These are phyloP conservation scores for Tetraodon nigroviridis DNA, from an alignment of 2,113 vertebrate genomes.

Conservation along the genomic window DNA sequence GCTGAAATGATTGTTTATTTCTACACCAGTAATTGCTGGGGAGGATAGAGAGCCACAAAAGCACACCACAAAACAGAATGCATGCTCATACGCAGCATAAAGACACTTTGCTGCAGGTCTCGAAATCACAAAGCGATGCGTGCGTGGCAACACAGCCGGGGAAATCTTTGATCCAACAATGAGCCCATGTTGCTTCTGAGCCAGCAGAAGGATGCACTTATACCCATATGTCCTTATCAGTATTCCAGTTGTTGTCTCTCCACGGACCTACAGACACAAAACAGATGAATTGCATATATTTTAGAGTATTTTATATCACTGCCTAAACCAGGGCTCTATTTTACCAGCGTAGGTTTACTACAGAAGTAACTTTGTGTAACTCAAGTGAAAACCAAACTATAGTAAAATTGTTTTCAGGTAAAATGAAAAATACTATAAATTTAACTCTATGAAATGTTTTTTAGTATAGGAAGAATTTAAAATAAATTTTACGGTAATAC, in stretches of 20 bases:
- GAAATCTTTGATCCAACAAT: slow-evolving; percentile 27
- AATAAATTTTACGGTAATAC: too few relatives aligned
- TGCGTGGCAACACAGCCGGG: slow-evolving; percentile 24
- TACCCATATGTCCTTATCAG: slow-evolving; percentile 27
- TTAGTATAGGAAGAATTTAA: too few relatives aligned
- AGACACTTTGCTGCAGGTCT: slow-evolving; percentile 13
- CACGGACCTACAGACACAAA: slow-evolving; percentile 15
- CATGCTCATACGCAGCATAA: neutral
- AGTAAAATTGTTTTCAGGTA: too few relatives aligned
- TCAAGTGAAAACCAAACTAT: too few relatives aligned
- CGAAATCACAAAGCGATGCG: slow-evolving; percentile 4
- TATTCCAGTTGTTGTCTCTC: slow-evolving; percentile 37
- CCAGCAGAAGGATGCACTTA: slow-evolving; percentile 11
- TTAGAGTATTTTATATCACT: too few relatives aligned
- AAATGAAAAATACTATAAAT: too few relatives aligned
- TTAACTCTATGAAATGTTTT: too few relatives aligned
- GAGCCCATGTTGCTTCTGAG: slow-evolving; percentile 19
- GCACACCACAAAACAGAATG: neutral
- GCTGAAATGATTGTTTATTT: slow-evolving; percentile 4
- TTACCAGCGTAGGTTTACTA: too few relatives aligned
- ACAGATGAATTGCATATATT: neutral
- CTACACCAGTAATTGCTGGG: slow-evolving; percentile 31
- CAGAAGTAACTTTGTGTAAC: too few relatives aligned
- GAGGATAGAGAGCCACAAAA: neutral
- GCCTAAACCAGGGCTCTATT: too few relatives aligned